Evolutionary conservation across 2,888 invertebrate genomes (phyloP).

Genomic region (Artemia sinica): DNA sequence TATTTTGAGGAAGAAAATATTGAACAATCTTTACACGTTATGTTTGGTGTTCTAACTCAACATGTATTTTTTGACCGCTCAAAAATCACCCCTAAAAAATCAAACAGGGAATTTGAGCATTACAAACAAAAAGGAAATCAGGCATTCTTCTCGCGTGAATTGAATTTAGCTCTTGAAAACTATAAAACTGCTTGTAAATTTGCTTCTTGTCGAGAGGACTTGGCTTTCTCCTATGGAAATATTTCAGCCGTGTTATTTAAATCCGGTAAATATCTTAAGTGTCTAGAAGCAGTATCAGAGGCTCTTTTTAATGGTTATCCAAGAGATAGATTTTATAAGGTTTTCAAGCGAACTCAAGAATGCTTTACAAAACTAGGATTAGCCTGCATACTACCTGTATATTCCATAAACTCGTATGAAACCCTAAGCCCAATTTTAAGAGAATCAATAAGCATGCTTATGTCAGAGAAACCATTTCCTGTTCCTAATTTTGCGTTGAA

Average conservation of each 20-base stretch:
- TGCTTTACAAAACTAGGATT: background rate
- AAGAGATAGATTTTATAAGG: background rate
- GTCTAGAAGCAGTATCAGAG: constrained; percentile 6
- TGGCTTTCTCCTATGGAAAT: constrained; percentile 2
- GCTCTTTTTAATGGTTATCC: background rate
- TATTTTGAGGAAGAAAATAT: too few species aligned
- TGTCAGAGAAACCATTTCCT: background rate
- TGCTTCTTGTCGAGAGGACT: background rate
- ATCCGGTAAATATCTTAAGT: background rate
- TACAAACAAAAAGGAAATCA: background rate
- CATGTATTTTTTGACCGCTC: too few species aligned
- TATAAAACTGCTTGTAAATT: constrained; percentile 1
- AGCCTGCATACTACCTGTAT: background rate
- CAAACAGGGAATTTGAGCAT: background rate
- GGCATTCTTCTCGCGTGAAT: background rate
- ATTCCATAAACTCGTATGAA: background rate
- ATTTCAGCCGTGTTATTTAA: background rate
- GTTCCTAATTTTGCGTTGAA: constrained; percentile 7
- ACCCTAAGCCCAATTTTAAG: background rate
- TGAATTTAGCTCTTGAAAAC: background rate
- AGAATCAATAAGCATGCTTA: background rate
- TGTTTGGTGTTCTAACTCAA: too few species aligned
- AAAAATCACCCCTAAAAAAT: too few species aligned
- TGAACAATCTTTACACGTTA: too few species aligned
- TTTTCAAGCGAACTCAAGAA: background rate